phyloP scores from a whole-genome alignment of 2,888 invertebrate genomes.

The Drosophila peninsularis region DNA sequence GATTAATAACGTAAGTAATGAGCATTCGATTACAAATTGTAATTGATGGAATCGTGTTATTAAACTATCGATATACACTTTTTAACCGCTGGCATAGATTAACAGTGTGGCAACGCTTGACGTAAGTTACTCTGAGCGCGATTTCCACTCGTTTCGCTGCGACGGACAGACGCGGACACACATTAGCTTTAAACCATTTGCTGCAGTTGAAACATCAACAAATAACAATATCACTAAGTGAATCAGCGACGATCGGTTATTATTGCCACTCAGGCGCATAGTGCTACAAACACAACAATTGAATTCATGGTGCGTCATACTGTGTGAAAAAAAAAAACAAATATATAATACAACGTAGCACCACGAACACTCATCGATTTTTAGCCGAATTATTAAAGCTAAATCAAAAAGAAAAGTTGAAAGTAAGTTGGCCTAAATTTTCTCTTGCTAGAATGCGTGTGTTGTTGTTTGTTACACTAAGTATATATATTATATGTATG shows the following conservation, averaged over 20 bases:
- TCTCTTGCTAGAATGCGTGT: conserved; percentile 14
- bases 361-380: conserved; percentile 60
- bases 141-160: conserved; percentile 49
- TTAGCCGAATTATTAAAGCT: conserved; percentile 44
- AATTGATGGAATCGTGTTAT: not conserved
- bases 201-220: conserved; percentile 22
- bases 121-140: conserved; percentile 33
- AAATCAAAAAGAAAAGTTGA: conserved; percentile 36
- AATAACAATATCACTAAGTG: conserved; percentile 49
- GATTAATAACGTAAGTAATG: not conserved
- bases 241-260: conserved; percentile 25
- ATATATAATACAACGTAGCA: conserved; percentile 20
- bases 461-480: conserved; percentile 1
- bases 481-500: conserved; percentile 15
- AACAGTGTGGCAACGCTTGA: conserved; percentile 41
- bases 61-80: conserved; percentile 25
- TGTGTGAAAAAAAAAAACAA: conserved; percentile 15
- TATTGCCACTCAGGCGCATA: conserved; percentile 42
- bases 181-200: conserved; percentile 39
- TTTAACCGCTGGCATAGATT: not conserved
- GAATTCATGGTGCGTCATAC: conserved; percentile 41
- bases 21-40: not conserved
- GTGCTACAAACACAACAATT: conserved; percentile 32
- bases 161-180: conserved; percentile 49
- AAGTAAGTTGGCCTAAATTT: conserved; percentile 52